A percentile compares a stretch with the other conserved stretches of the same genome.
Evolutionary conservation across 35 echinoderm and acorn worm genomes (phyloP).

Genomic region (Acanthaster planci): DNA sequence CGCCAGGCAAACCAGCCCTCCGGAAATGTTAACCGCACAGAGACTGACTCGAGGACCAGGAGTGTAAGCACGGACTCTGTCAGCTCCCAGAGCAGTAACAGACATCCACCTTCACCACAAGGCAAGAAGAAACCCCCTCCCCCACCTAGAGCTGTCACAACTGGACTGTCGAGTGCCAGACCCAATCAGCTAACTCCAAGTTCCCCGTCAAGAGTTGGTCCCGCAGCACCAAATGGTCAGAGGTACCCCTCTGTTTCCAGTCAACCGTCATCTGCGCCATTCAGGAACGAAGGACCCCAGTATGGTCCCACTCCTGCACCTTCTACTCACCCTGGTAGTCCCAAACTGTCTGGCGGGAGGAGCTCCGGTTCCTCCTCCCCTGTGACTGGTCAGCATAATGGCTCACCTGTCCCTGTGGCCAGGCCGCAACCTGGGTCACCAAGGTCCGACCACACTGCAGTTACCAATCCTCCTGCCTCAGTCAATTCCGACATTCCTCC

Average conservation of each 20-base stretch:
- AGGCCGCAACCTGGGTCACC: slow-evolving; percentile 12
- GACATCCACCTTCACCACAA: slow-evolving; percentile 50
- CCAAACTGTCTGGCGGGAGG: neutral
- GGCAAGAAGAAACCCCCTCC: slow-evolving; percentile 55
- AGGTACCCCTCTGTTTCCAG: slow-evolving; percentile 1
- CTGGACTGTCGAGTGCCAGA: neutral
- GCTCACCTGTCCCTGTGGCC: neutral
- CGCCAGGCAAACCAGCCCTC: neutral
- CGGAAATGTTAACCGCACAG: neutral
- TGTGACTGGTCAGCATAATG: neutral
- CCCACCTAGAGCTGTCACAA: slow-evolving; percentile 13
- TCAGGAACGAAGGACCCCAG: too few relatives aligned
- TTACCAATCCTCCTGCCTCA: slow-evolving; percentile 18
- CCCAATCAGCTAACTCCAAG: neutral
- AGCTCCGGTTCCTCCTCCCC: neutral
- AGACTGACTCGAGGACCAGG: slow-evolving; percentile 16
- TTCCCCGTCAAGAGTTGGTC: slow-evolving; percentile 25
- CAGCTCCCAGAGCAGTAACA: neutral
- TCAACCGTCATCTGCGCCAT: neutral
- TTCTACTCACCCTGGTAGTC: slow-evolving; percentile 16
- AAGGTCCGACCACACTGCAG: neutral
- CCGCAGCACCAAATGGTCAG: neutral
- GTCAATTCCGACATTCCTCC: slow-evolving; percentile 17
- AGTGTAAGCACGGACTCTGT: slow-evolving; percentile 19
- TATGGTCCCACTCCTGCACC: neutral